A percentile compares a stretch with the other conserved stretches of the same genome.
phyloP scores from a whole-genome alignment of 2,113 vertebrate species.

The Lates calcarifer region DNA sequence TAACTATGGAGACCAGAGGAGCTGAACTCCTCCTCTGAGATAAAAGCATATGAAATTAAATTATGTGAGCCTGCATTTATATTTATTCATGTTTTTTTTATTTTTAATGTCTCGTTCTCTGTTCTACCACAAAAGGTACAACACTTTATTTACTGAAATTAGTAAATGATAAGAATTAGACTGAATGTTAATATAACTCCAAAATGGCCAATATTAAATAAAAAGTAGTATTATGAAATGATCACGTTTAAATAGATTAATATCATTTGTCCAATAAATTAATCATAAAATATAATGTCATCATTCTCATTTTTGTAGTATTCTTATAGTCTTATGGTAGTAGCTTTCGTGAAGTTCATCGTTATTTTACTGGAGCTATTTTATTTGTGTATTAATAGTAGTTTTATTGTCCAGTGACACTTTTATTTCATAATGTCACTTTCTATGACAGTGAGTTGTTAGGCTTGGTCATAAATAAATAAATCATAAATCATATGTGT shows the following conservation, averaged over 20 bases:
- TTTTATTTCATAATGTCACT: neutral
- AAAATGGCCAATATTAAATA: neutral
- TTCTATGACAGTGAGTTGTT: neutral
- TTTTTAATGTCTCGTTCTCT: neutral
- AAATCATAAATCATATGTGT: no score
- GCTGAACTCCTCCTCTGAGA: neutral
- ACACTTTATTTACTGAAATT: neutral
- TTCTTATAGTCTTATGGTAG: no score
- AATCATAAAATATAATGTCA: neutral
- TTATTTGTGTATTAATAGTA: neutral
- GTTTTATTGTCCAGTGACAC: neutral
- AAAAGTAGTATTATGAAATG: neutral
- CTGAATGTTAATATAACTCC: neutral
- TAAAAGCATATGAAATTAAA: slow-evolving; percentile 1
- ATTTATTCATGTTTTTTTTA: neutral
- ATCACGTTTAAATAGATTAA: neutral
- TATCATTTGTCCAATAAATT: neutral
- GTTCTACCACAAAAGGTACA: neutral
- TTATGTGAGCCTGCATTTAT: neutral
- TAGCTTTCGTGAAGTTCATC: no score
- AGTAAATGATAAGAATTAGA: neutral
- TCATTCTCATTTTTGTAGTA: neutral
- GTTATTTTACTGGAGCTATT: neutral
- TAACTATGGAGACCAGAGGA: neutral
- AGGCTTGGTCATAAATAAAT: neutral